A percentile compares a stretch with the other conserved stretches of the same genome.
Conservation (phyloP, 1,140 invertebrate species). For the Dufourea novaeangliae region DNA sequence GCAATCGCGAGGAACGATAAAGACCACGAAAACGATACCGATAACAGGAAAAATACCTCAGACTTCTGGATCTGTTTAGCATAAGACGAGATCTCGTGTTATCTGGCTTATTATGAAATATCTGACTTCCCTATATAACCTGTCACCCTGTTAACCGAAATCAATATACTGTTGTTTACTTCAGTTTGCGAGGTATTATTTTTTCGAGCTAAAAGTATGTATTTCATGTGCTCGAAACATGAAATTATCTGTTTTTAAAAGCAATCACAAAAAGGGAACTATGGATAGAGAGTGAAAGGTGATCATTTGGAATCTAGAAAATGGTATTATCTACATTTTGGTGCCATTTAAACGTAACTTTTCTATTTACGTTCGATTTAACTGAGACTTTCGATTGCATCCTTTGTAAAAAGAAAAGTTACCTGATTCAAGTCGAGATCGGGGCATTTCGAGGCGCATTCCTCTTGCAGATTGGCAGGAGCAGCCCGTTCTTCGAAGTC, state of each 20-base stretch:
- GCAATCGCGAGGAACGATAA: slow-evolving; percentile 30
- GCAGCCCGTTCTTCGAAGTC: slow-evolving; percentile 60
- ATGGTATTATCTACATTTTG: too few relatives aligned
- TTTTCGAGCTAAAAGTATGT: neutral
- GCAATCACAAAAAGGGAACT: too few relatives aligned
- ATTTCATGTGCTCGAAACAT: neutral
- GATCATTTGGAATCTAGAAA: too few relatives aligned
- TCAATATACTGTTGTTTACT: neutral
- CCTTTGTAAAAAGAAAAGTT: neutral
- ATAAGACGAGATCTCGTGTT: neutral
- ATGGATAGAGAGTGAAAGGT: neutral
- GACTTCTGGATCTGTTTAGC: neutral
- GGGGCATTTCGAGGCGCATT: slow-evolving; percentile 76
- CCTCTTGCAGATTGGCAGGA: slow-evolving; percentile 71
- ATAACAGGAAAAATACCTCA: neutral
- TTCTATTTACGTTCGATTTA: neutral
- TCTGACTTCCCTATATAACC: neutral
- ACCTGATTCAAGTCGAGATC: slow-evolving; percentile 76
- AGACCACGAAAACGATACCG: neutral
- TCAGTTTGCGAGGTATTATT: too few relatives aligned
- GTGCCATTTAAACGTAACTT: too few relatives aligned
- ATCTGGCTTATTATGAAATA: neutral
- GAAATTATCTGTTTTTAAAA: too few relatives aligned
- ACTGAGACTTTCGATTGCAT: neutral
- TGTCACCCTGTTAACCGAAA: neutral